Evolutionary conservation across 2,888 invertebrate species (phyloP).

Genomic region (Acronicta leporina): DNA sequence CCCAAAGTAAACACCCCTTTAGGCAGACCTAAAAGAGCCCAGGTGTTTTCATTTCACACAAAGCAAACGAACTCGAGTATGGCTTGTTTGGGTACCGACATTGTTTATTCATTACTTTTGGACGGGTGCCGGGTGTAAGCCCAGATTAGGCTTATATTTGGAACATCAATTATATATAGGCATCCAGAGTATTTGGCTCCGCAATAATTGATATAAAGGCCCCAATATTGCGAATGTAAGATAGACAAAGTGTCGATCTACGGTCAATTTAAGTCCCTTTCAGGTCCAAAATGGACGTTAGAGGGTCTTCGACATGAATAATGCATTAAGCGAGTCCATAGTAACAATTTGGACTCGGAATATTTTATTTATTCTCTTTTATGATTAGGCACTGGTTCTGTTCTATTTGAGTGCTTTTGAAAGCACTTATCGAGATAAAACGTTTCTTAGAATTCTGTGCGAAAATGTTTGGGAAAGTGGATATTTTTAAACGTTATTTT

Average conservation of each 20-base stretch:
- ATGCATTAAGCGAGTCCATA: conserved; percentile 75
- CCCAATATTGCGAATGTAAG: conserved; percentile 70
- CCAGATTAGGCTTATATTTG: conserved; percentile 54
- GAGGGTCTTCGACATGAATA: conserved; percentile 77
- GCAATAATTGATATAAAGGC: conserved; percentile 70
- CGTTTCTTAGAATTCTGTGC: not conserved
- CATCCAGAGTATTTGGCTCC: conserved; percentile 31
- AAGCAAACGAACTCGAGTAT: conserved; percentile 66
- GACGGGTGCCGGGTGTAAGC: conserved; percentile 50
- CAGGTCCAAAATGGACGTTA: conserved; percentile 70
- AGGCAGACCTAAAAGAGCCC: conserved; percentile 55
- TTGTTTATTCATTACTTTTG: conserved; percentile 68
- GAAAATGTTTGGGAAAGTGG: not conserved
- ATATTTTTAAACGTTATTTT: not conserved
- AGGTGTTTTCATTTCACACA: conserved; percentile 71
- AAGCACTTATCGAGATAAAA: conserved; percentile 12
- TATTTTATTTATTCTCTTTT: conserved; percentile 59
- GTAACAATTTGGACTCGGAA: conserved; percentile 64
- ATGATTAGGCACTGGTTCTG: conserved; percentile 23
- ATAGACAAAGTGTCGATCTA: conserved; percentile 71
- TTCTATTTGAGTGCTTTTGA: conserved; percentile 8
- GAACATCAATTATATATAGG: conserved; percentile 35
- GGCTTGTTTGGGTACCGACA: conserved; percentile 69
- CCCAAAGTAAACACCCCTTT: conserved; percentile 53
- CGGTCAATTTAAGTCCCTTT: conserved; percentile 79